Percentiles rank a stretch among this genome's conserved stretches.
Evolutionary conservation across 2,888 invertebrate species (phyloP).

Genomic region (Cephus spinipes): DNA sequence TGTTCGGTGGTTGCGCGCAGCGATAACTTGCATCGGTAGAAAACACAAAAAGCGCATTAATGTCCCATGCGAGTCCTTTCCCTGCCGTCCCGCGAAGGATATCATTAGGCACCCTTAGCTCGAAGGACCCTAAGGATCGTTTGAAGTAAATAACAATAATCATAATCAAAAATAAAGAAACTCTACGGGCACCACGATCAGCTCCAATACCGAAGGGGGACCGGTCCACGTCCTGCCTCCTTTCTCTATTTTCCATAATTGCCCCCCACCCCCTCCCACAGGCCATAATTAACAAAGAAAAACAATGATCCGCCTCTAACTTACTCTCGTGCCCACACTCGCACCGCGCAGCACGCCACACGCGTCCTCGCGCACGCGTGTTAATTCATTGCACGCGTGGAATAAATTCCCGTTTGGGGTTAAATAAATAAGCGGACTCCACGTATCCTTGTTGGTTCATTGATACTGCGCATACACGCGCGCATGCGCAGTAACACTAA

Average conservation of each 20-base stretch:
- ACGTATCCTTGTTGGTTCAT: background rate
- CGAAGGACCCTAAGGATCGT: background rate
- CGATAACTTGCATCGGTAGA: slow-evolving; percentile 34
- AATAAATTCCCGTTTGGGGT: background rate
- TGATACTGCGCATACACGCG: background rate
- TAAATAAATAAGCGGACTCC: background rate
- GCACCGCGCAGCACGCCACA: background rate
- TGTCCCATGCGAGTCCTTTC: slow-evolving; percentile 17
- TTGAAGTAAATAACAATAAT: background rate
- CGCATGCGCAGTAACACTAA: background rate
- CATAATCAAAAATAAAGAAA: background rate
- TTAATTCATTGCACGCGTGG: background rate
- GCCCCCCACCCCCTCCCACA: background rate
- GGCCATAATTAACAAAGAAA: background rate
- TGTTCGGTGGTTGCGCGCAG: background rate
- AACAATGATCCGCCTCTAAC: background rate
- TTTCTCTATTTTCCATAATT: background rate
- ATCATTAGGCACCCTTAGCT: background rate
- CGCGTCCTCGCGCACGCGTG: background rate
- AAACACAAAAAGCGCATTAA: slow-evolving; percentile 50
- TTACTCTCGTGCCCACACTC: background rate
- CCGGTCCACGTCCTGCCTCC: background rate
- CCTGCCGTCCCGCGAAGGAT: background rate
- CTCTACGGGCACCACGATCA: background rate
- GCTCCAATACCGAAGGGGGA: background rate